Conservation (phyloP, 2,888 invertebrate species). For the Tinea pellionella region DNA sequence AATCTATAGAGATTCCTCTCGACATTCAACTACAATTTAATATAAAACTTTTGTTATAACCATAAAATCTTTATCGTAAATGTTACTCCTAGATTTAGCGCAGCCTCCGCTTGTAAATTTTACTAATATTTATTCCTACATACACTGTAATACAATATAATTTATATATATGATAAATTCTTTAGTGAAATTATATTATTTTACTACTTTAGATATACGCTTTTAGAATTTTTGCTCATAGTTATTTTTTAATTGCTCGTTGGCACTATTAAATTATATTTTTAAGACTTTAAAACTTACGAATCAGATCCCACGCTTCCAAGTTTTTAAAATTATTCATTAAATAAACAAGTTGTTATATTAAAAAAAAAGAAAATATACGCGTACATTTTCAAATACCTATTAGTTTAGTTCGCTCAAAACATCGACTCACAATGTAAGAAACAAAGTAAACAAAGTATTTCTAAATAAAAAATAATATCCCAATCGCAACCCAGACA, state of each 20-base stretch:
- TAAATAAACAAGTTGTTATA: too few relatives aligned
- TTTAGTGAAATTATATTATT: neutral
- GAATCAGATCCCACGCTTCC: too few relatives aligned
- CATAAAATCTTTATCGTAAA: constrained; percentile 53
- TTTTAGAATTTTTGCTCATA: neutral
- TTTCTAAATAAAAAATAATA: neutral
- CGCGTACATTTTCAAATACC: too few relatives aligned
- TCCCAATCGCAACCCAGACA: neutral
- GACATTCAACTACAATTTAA: constrained; percentile 20
- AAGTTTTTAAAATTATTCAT: too few relatives aligned
- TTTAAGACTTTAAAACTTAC: too few relatives aligned
- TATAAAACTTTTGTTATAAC: constrained; percentile 37
- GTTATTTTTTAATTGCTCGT: too few relatives aligned
- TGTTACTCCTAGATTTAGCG: constrained; percentile 38
- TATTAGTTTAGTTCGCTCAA: too few relatives aligned
- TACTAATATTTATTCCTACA: neutral
- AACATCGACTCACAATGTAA: too few relatives aligned
- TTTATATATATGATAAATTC: constrained; percentile 10
- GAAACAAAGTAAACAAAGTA: neutral
- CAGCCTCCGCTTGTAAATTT: neutral
- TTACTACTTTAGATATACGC: neutral
- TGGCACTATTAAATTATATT: too few relatives aligned
- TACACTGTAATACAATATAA: constrained; percentile 7
- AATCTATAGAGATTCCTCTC: neutral
- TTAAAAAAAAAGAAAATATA: too few relatives aligned